phyloP scores from a whole-genome alignment of 2,888 invertebrate species.

The Cerastoderma edule region DNA sequence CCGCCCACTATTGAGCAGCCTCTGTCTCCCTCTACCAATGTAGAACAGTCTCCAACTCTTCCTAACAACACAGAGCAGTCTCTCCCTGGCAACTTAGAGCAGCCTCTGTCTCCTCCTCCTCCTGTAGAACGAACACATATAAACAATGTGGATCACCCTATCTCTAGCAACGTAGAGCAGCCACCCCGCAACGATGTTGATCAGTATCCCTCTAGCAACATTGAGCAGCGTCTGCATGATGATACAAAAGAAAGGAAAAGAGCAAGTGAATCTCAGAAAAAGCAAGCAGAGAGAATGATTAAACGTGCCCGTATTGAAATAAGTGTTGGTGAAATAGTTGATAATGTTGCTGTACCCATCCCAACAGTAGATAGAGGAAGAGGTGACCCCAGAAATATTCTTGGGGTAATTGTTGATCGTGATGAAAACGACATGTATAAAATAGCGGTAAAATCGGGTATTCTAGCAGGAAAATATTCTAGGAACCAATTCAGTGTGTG shows the following conservation, averaged over 20 bases:
- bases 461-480: too few relatives aligned
- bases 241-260: too few relatives aligned
- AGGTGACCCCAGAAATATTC: conserved; percentile 17
- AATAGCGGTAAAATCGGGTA: too few relatives aligned
- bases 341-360: conserved; percentile 22
- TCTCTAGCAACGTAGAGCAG: too few relatives aligned
- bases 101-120: too few relatives aligned
- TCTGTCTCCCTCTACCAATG: neutral
- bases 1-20: neutral
- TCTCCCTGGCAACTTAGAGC: too few relatives aligned
- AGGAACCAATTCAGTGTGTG: too few relatives aligned
- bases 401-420: conserved; percentile 6
- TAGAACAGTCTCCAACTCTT: too few relatives aligned
- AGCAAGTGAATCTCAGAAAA: neutral
- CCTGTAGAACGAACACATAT: too few relatives aligned
- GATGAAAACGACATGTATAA: conserved; percentile 13
- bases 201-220: neutral
- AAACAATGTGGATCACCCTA: too few relatives aligned
- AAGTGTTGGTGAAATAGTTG: neutral
- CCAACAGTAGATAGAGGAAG: conserved; percentile 12
- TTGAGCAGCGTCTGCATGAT: neutral
- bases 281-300: conserved; percentile 15
- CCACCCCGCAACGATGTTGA: too few relatives aligned
- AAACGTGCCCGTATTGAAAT: conserved; percentile 9
- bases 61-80: too few relatives aligned